Evolutionary conservation across 2,113 vertebrate species (phyloP), one percentile per base, ranked within the genome.

Genomic region (Astatoreochromis straeleni): DNA sequence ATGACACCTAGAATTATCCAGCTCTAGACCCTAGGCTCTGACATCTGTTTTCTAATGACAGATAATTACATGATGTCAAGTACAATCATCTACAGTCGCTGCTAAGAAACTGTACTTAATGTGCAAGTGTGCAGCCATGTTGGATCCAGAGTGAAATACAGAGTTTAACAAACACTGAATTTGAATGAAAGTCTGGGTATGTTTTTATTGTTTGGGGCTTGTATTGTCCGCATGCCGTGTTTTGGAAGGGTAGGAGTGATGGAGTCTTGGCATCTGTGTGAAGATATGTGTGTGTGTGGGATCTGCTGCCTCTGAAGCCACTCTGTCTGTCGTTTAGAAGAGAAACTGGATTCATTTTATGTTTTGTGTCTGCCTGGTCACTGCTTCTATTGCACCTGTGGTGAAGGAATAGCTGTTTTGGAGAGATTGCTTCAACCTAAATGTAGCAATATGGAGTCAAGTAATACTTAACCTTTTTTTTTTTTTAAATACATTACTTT

Each of bases 11-110:
- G 89, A 92, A 91, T 95, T 93, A 95, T 87, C 86, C 85, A 93
- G 63, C 83, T 83, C 84, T 54, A 93, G 93, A 97, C 97, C 96
- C 83, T 51, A 16, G 96, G 96, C 96, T 96, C 95, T 95, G 96
- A 97, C 97, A 97, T 97, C 97, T 98, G 97, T 97, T 98, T 95
- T 91, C 70, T 98, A 98, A 98, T 98, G 97, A 97, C 96, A 96
- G 96, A 96, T 98, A 98, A 99, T 98, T 98, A 97, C 97, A 96
- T 94, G 96, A 97, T 97, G 98, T 97, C 97, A 97, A 95, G 96
- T 93, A 96, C 97, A 97, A 98, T 98, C 97, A 97, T 92, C 95
- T 90, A 91, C 95, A 97, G 96, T 97, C 95, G 95, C 95, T 93
- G 93, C 96, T 96, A 96, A 98, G 97, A 93, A 95, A 93, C 90